Base-by-base conservation (phyloP, 2,797 vertebrate genomes). In the Meriones psammophilus region DNA sequence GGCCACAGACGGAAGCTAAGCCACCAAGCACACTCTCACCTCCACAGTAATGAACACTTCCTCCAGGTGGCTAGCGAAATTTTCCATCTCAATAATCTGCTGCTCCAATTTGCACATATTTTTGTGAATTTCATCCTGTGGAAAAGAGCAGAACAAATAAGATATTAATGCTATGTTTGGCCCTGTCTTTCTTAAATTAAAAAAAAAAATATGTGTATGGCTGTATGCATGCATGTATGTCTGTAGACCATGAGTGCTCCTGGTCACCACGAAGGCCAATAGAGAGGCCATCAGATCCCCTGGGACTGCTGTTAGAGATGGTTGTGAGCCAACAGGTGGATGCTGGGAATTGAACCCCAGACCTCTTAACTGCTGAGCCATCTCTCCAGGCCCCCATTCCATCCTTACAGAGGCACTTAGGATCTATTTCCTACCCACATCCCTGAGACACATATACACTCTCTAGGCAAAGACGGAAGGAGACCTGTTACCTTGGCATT, bases 1-100 rank as follows among this genome's bases (percentile, higher is more conserved):
- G 3, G 60, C 14, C n/a, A 1, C 12, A 2, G 12, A n/a, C 0
- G 3, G 79, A 15, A 73, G 78, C 14, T 7, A 0, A 7, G 33
- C 30, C 15, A 1, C 4, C 3, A 1, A 80, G 36, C 39, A 60
- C 6, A 28, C 13, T 30, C 98, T 98, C 98, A 99, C 99, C 99
- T 99, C 99, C 66, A 99, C 99, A 0, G 99, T 99, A 92, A 99
- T 99, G 98, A 99, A 99, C 91, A 99, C 99, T 98, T 99, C 99
- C 96, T 99, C 99, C 98, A 99, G 98, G 92, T 99, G 99, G 94
- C 99, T 99, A 64, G 99, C 99, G 97, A 99, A 99, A 97, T 99
- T 99, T 96, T 99, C 99, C 99, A 99, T 99, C 95, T 99, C 99
- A 22, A 98, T 95, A 74, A 99, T 99, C 97, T 99, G 99, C 88